Conservation (phyloP, 2,888 invertebrate species). For the Sinodicranocentrus sp. region DNA sequence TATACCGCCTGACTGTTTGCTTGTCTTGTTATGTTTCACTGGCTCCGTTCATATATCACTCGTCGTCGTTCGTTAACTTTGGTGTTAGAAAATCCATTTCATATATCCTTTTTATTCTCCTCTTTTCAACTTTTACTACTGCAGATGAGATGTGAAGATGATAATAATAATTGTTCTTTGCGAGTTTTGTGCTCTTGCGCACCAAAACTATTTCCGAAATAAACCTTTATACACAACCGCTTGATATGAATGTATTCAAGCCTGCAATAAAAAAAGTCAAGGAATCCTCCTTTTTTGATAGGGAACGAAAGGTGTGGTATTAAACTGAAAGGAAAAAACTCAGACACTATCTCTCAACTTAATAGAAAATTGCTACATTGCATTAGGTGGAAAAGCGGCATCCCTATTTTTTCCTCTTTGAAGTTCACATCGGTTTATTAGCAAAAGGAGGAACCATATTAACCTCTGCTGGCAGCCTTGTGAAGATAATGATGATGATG, state of each 20-base stretch:
- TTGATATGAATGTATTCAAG: too few relatives aligned
- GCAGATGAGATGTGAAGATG: slow-evolving; percentile 11
- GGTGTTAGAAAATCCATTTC: slow-evolving; percentile 60
- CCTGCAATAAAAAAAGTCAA: neutral
- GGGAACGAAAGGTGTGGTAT: too few relatives aligned
- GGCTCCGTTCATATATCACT: slow-evolving; percentile 63
- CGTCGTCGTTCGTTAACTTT: slow-evolving; percentile 65
- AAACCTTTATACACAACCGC: too few relatives aligned
- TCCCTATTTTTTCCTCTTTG: slow-evolving; percentile 20
- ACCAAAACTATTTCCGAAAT: too few relatives aligned
- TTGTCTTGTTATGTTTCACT: slow-evolving; percentile 63
- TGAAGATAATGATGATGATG: slow-evolving; percentile 13
- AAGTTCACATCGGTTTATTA: slow-evolving; percentile 34
- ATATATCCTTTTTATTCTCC: neutral
- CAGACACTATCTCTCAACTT: too few relatives aligned
- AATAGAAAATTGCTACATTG: neutral
- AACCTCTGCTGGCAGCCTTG: slow-evolving; percentile 13
- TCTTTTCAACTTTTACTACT: slow-evolving; percentile 8
- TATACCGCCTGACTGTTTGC: slow-evolving; percentile 35
- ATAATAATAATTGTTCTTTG: slow-evolving; percentile 13
- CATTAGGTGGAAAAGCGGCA: slow-evolving; percentile 28
- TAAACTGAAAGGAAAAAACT: too few relatives aligned
- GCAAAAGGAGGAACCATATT: slow-evolving; percentile 37
- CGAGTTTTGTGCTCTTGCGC: neutral
- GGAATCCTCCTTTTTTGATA: neutral